Conservation (phyloP, 2,113 vertebrate genomes). For the Theristicus caerulescens region DNA sequence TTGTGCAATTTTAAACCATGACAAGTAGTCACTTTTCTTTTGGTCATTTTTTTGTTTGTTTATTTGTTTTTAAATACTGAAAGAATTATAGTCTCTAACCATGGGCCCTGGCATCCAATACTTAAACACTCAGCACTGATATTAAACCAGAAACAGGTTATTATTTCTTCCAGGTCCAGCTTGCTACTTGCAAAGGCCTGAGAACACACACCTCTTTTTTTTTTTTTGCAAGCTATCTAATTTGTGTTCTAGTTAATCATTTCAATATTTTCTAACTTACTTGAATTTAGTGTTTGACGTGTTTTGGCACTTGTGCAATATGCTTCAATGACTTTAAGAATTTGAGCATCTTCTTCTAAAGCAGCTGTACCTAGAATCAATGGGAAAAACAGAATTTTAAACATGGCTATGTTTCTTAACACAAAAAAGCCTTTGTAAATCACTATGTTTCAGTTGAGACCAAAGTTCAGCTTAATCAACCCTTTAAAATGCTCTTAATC, state of each 20-base stretch:
- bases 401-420: not conserved
- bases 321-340: conserved; percentile 97
- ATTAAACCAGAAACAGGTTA: not conserved
- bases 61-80: not conserved
- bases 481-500: not conserved
- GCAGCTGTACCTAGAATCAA: conserved; percentile 89
- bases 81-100: not conserved
- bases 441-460: not conserved
- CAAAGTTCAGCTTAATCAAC: not conserved
- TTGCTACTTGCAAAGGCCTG: not conserved
- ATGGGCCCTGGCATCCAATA: not conserved
- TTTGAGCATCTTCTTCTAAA: conserved; percentile 97
- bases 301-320: conserved; percentile 99
- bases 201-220: not conserved
- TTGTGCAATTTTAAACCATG: not conserved
- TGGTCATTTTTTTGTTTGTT: not conserved
- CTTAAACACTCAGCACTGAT: not conserved
- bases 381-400: not conserved
- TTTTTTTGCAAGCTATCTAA: not conserved
- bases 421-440: not conserved
- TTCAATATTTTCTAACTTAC: conserved; percentile 80
- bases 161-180: not conserved
- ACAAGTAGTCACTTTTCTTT: not conserved
- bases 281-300: conserved; percentile 98
- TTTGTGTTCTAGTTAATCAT: not conserved